phyloP scores from a whole-genome alignment of 1,140 invertebrate species.

The Nebria ingens region DNA sequence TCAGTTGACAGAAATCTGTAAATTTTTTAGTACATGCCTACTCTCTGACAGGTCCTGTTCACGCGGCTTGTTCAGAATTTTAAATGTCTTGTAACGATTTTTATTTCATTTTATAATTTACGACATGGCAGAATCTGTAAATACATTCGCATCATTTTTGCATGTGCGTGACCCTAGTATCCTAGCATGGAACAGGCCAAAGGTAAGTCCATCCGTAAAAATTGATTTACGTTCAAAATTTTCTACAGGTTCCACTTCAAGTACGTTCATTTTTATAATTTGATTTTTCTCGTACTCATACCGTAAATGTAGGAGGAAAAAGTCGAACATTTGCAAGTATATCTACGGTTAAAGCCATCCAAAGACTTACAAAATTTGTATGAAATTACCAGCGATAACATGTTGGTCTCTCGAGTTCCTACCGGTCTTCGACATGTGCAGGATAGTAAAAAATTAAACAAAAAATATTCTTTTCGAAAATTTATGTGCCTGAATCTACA shows the following conservation, averaged over 20 bases:
- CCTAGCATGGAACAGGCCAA: conserved; percentile 25
- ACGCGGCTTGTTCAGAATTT: no score
- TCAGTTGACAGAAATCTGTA: no score
- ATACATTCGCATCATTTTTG: conserved; percentile 32
- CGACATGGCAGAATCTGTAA: no score
- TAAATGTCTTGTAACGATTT: no score
- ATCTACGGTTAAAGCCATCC: conserved; percentile 41
- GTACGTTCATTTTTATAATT: no score
- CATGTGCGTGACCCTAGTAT: conserved; percentile 29
- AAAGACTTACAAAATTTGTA: conserved; percentile 28
- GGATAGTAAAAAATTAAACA: conserved; percentile 32
- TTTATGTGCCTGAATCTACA: conserved; percentile 45
- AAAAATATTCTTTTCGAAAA: conserved; percentile 55
- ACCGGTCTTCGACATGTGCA: conserved; percentile 30
- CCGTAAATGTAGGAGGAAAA: not conserved
- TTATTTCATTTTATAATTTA: no score
- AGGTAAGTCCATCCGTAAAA: conserved; percentile 23
- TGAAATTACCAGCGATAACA: conserved; percentile 31
- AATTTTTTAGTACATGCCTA: no score
- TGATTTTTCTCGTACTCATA: no score
- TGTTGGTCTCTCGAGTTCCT: conserved; percentile 27
- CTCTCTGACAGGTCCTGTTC: no score
- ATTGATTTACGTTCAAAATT: conserved; percentile 22
- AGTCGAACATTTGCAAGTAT: conserved; percentile 37
- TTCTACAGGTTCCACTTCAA: no score